A percentile compares a stretch with the other conserved stretches of the same genome.
Evolutionary conservation across 2,797 vertebrate species (phyloP).

Genomic region (Kryptolebias ocellatus): DNA sequence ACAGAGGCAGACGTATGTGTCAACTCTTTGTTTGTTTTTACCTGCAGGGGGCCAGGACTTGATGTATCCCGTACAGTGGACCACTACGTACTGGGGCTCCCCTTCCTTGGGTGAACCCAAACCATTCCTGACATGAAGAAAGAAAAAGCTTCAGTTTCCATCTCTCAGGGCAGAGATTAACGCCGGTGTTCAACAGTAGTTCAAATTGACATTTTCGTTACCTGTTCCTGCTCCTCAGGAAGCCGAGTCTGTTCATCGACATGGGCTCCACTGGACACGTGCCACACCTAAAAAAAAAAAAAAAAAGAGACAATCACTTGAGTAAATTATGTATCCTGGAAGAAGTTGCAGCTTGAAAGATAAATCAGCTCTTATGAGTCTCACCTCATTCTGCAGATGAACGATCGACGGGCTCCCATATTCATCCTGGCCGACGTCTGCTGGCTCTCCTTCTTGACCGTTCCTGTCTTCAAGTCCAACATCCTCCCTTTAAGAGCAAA

Average conservation of each 20-base stretch:
- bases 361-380: background rate
- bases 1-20: background rate
- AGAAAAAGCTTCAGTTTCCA: background rate
- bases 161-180: background rate
- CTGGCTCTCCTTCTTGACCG: constrained; percentile 96
- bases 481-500: constrained; percentile 85
- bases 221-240: constrained; percentile 92
- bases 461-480: constrained; percentile 96
- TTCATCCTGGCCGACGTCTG: constrained; percentile 95
- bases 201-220: constrained; percentile 43
- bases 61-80: constrained; percentile 98
- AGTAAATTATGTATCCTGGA: constrained; percentile 1
- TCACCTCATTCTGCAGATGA: constrained; percentile 98
- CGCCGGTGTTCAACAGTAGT: background rate
- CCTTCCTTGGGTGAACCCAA: constrained; percentile 92
- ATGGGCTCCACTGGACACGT: constrained; percentile 86
- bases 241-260: constrained; percentile 90
- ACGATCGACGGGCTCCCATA: constrained; percentile 94
- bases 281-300: constrained; percentile 85
- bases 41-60: constrained; percentile 98
- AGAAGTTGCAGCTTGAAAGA: background rate
- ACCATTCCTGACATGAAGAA: constrained; percentile 83
- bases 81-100: constrained; percentile 93
- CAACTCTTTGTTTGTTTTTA: constrained; percentile 54
- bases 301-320: constrained; percentile 18